phyloP scores from a whole-genome alignment of 2,113 vertebrate genomes.

The Ptilonorhynchus violaceus region DNA sequence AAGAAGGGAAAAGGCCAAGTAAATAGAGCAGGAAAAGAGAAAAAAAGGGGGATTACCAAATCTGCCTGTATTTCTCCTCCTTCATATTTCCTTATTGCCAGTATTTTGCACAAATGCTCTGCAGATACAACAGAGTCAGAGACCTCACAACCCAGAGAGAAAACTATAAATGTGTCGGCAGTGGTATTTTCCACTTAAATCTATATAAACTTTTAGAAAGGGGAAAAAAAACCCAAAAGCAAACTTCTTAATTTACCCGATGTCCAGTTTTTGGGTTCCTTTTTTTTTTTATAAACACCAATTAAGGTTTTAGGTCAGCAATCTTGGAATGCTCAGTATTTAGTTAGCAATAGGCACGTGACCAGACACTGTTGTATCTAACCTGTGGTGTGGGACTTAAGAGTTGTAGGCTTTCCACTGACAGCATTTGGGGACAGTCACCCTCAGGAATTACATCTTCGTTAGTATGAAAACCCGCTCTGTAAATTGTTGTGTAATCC shows the following conservation, averaged over 20 bases:
- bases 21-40: neutral
- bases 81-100: neutral
- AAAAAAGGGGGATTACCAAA: neutral
- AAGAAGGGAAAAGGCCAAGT: neutral
- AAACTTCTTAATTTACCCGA: neutral
- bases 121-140: neutral
- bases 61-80: neutral
- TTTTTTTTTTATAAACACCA: neutral
- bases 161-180: neutral
- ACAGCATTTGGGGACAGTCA: neutral
- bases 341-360: neutral
- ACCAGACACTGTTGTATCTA: neutral
- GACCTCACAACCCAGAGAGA: neutral
- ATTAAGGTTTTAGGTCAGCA: neutral
- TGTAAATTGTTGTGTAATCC: neutral
- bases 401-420: neutral
- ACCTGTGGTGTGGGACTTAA: neutral
- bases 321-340: neutral
- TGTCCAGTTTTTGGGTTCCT: neutral
- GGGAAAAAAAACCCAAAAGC: fast-evolving
- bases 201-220: neutral
- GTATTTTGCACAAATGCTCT: neutral
- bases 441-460: neutral
- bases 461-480: neutral
- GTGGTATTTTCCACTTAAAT: neutral